Conservation (phyloP, 2,888 invertebrate genomes). For the Pseudococcus jackbeardsleyi region DNA sequence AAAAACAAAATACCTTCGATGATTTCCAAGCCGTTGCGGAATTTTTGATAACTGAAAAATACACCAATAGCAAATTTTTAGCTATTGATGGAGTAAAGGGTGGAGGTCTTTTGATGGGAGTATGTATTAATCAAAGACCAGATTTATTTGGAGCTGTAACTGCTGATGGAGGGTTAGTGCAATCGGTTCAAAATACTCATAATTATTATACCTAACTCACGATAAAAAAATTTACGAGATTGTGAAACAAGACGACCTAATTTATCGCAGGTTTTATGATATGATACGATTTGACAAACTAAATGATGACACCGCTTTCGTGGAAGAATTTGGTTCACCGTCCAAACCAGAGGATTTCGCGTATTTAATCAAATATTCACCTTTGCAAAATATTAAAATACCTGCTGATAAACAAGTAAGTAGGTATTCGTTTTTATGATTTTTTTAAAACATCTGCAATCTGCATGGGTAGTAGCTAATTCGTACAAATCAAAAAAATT, state of each 20-base stretch:
- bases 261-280: conserved; percentile 84
- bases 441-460: too few species aligned
- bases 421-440: too few species aligned
- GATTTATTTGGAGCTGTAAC: conserved; percentile 94
- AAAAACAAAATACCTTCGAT: conserved; percentile 97
- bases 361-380: conserved; percentile 88
- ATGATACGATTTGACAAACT: conserved; percentile 98
- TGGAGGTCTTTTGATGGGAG: conserved; percentile 95
- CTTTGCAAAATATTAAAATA: conserved; percentile 90
- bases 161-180: conserved; percentile 90
- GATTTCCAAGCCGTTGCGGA: conserved; percentile 95
- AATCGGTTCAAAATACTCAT: background rate
- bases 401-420: conserved; percentile 70
- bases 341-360: conserved; percentile 89
- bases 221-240: too few species aligned
- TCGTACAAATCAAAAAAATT: too few species aligned
- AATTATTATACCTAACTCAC: too few species aligned
- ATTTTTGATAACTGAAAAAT: conserved; percentile 84
- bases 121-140: conserved; percentile 94
- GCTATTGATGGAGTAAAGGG: conserved; percentile 96
- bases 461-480: too few species aligned
- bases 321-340: conserved; percentile 93
- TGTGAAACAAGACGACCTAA: background rate
- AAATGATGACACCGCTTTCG: conserved; percentile 94
- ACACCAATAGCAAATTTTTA: conserved; percentile 81